Evolutionary conservation across 2,888 invertebrate species (phyloP).

Genomic region (Nomada fucata): DNA sequence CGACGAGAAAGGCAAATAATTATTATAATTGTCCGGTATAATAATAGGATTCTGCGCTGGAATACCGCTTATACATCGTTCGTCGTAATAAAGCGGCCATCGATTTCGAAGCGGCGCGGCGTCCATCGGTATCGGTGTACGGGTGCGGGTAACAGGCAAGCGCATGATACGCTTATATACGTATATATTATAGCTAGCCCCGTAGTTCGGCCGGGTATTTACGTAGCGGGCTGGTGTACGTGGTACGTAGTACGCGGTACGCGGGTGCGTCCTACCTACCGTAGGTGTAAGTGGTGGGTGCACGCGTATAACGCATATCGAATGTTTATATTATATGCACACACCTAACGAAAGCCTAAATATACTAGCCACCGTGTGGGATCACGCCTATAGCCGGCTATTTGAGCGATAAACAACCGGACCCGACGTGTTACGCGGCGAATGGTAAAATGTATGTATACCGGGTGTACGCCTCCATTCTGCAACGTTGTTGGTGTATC

Average conservation of each 20-base stretch:
- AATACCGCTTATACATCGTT: conserved; percentile 74
- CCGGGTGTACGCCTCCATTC: conserved; percentile 73
- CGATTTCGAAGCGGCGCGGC: conserved; percentile 68
- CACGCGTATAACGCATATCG: conserved; percentile 66
- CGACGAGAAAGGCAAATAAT: conserved; percentile 83
- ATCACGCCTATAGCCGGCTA: conserved; percentile 73
- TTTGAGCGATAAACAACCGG: conserved; percentile 74
- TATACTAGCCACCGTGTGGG: conserved; percentile 73
- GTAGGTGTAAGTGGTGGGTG: conserved; percentile 1
- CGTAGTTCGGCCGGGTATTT: conserved; percentile 42
- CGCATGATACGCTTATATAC: conserved; percentile 13
- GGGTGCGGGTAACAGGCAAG: conserved; percentile 7
- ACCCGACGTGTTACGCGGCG: conserved; percentile 72
- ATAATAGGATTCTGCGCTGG: conserved; percentile 79
- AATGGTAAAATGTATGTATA: conserved; percentile 74
- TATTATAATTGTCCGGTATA: conserved; percentile 83
- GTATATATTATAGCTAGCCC: not conserved
- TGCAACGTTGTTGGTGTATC: conserved; percentile 73
- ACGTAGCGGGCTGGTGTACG: conserved; percentile 35
- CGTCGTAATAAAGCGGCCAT: conserved; percentile 75
- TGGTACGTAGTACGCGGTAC: not conserved
- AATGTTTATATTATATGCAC: conserved; percentile 73
- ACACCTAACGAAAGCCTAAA: conserved; percentile 74
- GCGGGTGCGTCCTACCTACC: no score
- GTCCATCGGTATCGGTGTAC: conserved; percentile 71